Conservation (phyloP, 2,113 vertebrate genomes). For the Rhegmatorhina hoffmannsi region DNA sequence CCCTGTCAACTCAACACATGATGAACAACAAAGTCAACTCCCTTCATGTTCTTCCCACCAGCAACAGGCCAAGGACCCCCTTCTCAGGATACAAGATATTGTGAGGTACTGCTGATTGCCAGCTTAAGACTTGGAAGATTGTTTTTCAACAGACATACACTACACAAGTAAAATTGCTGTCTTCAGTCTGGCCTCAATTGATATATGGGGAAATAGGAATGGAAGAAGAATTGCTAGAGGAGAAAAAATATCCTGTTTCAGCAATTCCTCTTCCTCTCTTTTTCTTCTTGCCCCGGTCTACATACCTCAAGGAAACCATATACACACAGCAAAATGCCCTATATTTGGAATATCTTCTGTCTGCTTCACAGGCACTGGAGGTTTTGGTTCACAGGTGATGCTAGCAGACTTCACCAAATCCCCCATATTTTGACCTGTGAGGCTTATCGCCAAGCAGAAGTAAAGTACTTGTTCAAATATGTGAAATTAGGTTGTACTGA, state of each 20-base stretch:
- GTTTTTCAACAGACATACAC: neutral
- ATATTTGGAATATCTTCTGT: neutral
- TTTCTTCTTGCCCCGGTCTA: neutral
- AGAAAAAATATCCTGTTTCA: neutral
- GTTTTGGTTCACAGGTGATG: neutral
- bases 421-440: neutral
- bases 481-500: neutral
- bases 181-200: neutral
- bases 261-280: neutral
- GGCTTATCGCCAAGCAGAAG: neutral
- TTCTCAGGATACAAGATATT: neutral
- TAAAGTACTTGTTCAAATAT: neutral
- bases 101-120: neutral
- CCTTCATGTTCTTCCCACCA: neutral
- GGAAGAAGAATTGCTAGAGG: neutral
- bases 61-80: neutral
- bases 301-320: neutral
- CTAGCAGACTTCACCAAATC: neutral
- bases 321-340: accelerated
- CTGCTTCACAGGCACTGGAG: neutral
- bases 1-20: neutral
- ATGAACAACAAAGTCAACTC: neutral
- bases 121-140: neutral
- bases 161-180: neutral
- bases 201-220: neutral